These are phyloP conservation scores for Spongia lamella DNA, from an alignment of 37 sponge, comb jelly and placozoan species.

Conservation along the genomic window DNA sequence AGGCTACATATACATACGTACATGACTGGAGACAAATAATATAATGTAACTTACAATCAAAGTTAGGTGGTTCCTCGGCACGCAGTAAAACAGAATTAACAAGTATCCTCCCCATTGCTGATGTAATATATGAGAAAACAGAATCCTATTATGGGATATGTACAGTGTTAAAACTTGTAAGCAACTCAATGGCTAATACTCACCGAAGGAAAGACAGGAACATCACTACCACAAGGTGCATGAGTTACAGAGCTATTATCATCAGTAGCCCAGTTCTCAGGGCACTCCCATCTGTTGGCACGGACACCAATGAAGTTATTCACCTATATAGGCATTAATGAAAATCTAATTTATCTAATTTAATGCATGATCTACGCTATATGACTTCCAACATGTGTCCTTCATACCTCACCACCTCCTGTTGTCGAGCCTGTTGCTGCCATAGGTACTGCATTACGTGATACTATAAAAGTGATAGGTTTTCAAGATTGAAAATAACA, in stretches of 20 bases:
- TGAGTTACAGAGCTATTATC: slow-evolving; percentile 6
- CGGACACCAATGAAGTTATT: slow-evolving; percentile 49
- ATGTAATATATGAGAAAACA: not conserved
- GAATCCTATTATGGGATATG: not conserved
- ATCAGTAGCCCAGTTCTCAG: slow-evolving; percentile 48
- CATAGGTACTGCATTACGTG: slow-evolving; percentile 6
- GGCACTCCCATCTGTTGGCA: slow-evolving; percentile 54
- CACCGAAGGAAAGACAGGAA: slow-evolving; percentile 53
- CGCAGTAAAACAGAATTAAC: slow-evolving; percentile 1
- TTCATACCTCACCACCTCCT: slow-evolving; percentile 5
- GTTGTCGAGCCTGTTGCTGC: slow-evolving; percentile 12
- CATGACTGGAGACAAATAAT: slow-evolving; percentile 16
- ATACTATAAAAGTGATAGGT: not conserved
- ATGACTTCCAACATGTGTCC: not conserved
- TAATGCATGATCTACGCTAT: not conserved
- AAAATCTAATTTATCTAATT: not conserved
- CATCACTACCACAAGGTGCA: slow-evolving; percentile 59
- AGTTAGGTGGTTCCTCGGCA: slow-evolving; percentile 15
- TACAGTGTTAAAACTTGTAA: not conserved
- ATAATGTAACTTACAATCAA: slow-evolving; percentile 26
- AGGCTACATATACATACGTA: not conserved
- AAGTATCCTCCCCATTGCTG: not conserved
- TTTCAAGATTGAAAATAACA: not conserved
- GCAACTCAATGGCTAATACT: not conserved
- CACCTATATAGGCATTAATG: not conserved